These are phyloP conservation scores for Drosophila rellima DNA, from an alignment of 2,888 invertebrate genomes.

Conservation along the genomic window DNA sequence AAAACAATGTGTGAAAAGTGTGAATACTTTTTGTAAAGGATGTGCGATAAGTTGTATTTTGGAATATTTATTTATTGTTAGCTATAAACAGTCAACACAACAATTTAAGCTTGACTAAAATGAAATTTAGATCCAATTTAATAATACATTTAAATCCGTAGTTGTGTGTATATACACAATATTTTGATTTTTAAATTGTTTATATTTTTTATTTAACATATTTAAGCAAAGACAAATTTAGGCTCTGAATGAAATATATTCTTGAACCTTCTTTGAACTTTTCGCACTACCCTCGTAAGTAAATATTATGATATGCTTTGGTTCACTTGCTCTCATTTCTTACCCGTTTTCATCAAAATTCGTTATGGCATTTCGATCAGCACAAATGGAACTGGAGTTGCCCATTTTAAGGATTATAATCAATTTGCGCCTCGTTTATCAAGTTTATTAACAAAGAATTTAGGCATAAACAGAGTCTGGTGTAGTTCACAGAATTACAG, in stretches of 20 bases:
- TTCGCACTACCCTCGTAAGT: constrained; percentile 4
- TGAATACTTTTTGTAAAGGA: constrained; percentile 5
- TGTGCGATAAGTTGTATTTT: constrained; percentile 1
- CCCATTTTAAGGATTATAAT: constrained; percentile 77
- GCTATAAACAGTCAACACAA: background rate
- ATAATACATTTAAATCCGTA: too few species aligned
- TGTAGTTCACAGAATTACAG: constrained; percentile 4
- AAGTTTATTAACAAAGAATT: too few species aligned
- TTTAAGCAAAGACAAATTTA: too few species aligned
- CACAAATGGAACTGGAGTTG: constrained; percentile 84
- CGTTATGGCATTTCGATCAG: constrained; percentile 82
- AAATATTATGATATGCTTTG: background rate
- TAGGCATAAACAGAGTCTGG: too few species aligned
- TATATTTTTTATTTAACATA: too few species aligned
- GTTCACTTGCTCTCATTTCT: constrained; percentile 44
- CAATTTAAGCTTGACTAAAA: background rate
- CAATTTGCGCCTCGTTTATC: background rate
- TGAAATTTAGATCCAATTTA: too few species aligned
- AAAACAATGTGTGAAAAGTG: constrained; percentile 13
- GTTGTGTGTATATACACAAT: too few species aligned
- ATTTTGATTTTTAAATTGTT: too few species aligned
- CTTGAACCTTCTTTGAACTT: background rate
- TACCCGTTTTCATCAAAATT: constrained; percentile 82
- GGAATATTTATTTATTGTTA: background rate
- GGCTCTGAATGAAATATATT: too few species aligned